Evolutionary conservation across 1,140 invertebrate species (phyloP).

Genomic region (Araneus ventricosus): DNA sequence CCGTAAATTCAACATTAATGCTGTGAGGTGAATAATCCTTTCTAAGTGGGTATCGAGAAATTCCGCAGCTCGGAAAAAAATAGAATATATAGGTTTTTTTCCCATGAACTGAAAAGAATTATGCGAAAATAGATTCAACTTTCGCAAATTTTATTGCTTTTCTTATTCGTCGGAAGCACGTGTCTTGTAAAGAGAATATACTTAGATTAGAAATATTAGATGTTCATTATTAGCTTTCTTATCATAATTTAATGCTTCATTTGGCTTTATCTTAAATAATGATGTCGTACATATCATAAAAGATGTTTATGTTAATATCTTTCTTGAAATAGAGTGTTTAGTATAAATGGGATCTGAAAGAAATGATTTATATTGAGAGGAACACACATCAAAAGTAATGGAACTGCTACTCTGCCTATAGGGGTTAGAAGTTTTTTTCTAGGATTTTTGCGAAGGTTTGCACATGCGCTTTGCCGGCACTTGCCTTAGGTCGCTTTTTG

Average conservation of each 20-base stretch:
- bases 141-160: neutral
- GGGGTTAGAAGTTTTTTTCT: no score
- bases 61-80: neutral
- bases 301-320: no score
- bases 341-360: no score
- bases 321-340: no score
- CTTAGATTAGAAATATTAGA: neutral
- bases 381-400: no score
- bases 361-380: no score
- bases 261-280: neutral
- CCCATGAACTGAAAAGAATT: neutral
- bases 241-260: neutral
- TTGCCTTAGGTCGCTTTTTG: no score
- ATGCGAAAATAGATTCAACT: neutral
- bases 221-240: neutral
- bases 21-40: slow-evolving; percentile 43
- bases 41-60: slow-evolving; percentile 3
- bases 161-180: neutral
- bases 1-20: slow-evolving; percentile 57
- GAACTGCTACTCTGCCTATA: no score
- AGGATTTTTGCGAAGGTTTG: no score
- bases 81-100: neutral
- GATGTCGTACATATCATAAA: no score
- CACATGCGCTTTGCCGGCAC: no score
- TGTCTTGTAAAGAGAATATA: neutral